A percentile compares a stretch with the other conserved stretches of the same genome.
Conservation (phyloP, 2,888 invertebrate genomes). For the Brachypterus glaber region DNA sequence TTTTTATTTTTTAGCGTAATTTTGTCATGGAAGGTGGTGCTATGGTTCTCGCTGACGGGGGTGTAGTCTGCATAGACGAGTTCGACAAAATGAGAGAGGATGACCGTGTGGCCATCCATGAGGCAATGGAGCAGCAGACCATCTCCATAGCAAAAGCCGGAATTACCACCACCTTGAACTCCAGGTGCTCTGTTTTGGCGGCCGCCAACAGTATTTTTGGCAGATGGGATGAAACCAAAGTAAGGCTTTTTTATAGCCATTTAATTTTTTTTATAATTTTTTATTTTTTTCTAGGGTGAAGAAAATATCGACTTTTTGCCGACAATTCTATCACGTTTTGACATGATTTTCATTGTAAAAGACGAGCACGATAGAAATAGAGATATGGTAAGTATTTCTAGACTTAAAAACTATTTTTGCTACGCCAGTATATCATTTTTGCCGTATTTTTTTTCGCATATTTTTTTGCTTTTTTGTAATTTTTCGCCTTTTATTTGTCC, state of each 20-base stretch:
- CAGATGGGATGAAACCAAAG: slow-evolving; percentile 95
- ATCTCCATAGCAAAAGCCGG: slow-evolving; percentile 99
- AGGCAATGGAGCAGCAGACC: slow-evolving; percentile 99
- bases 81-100: slow-evolving; percentile 99
- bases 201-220: slow-evolving; percentile 98
- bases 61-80: slow-evolving; percentile 99
- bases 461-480: too few species aligned
- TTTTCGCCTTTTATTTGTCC: too few species aligned
- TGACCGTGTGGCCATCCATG: slow-evolving; percentile 97
- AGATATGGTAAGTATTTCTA: slow-evolving; percentile 64
- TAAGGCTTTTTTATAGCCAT: slow-evolving; percentile 15
- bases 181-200: slow-evolving; percentile 96
- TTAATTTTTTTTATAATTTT: neutral
- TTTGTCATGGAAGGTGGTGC: slow-evolving; percentile 99
- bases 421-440: too few species aligned
- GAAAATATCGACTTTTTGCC: slow-evolving; percentile 99
- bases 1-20: slow-evolving; percentile 56
- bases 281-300: slow-evolving; percentile 52
- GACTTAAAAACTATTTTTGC: too few species aligned
- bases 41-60: slow-evolving; percentile 98
- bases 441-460: too few species aligned
- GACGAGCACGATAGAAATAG: slow-evolving; percentile 85
- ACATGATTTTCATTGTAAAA: slow-evolving; percentile 99
- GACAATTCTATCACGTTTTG: slow-evolving; percentile 98
- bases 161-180: slow-evolving; percentile 96